Percentiles rank a stretch among this genome's conserved stretches.
Conservation (phyloP, 2,113 vertebrate genomes). For the Nymphicus hollandicus region DNA sequence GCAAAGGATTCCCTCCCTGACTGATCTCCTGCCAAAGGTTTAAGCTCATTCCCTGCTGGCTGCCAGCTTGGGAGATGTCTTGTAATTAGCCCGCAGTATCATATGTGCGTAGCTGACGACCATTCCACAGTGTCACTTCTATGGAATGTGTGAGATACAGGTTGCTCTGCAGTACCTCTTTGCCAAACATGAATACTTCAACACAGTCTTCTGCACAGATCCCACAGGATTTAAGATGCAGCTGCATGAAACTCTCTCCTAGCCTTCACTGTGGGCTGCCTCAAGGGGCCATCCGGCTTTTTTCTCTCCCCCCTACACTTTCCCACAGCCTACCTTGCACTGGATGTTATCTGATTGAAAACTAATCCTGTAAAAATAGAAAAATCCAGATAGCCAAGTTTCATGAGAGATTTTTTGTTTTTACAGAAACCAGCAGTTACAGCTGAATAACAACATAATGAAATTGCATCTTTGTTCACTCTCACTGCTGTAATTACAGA, state of each 20-base stretch:
- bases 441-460: not conserved
- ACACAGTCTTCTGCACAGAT: not conserved
- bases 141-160: accelerated
- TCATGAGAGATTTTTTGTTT: not conserved
- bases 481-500: not conserved
- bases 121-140: not conserved
- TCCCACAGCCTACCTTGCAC: not conserved
- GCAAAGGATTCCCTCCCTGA: not conserved
- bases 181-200: not conserved
- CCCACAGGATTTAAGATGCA: not conserved
- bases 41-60: not conserved
- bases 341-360: not conserved
- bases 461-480: not conserved
- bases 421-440: not conserved
- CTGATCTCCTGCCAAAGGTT: not conserved
- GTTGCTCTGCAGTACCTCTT: not conserved
- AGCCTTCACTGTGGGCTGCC: not conserved
- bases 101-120: not conserved
- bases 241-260: not conserved
- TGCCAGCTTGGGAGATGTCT: not conserved
- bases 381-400: not conserved
- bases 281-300: not conserved
- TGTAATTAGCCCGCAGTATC: not conserved
- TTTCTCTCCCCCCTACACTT: not conserved
- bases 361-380: not conserved